phyloP scores from a whole-genome alignment of 2,797 vertebrate genomes.

The Thaleichthys pacificus region DNA sequence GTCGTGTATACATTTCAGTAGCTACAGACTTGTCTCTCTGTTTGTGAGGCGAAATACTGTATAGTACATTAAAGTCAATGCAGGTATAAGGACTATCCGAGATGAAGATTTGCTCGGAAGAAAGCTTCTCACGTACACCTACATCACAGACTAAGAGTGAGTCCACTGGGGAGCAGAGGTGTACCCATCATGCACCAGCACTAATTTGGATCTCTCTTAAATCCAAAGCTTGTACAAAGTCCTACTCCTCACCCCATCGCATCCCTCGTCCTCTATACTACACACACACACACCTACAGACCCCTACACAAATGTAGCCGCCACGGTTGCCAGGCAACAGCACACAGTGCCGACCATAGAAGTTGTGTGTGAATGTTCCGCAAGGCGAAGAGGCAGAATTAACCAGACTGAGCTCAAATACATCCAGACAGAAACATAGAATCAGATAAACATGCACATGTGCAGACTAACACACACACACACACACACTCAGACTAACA shows the following conservation, averaged over 20 bases:
- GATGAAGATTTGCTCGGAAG: too few species aligned
- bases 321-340: conserved; percentile 52
- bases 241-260: not conserved
- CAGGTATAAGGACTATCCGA: too few species aligned
- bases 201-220: not conserved
- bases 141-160: too few species aligned
- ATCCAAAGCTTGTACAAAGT: not conserved
- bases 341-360: conserved; percentile 34
- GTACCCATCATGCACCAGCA: not conserved
- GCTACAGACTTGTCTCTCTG: too few species aligned
- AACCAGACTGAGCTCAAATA: not conserved
- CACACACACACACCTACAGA: conserved; percentile 4
- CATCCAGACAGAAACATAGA: not conserved
- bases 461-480: not conserved
- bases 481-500: not conserved
- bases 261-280: not conserved
- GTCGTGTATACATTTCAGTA: too few species aligned
- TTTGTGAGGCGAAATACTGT: too few species aligned
- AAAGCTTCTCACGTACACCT: too few species aligned
- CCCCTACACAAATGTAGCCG: conserved; percentile 15
- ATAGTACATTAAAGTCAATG: too few species aligned
- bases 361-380: conserved; percentile 10
- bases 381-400: conserved; percentile 15
- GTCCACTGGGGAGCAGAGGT: too few species aligned
- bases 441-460: not conserved